Base-by-base conservation (phyloP, 2,888 invertebrate species). In the Ernsta delagoae region DNA sequence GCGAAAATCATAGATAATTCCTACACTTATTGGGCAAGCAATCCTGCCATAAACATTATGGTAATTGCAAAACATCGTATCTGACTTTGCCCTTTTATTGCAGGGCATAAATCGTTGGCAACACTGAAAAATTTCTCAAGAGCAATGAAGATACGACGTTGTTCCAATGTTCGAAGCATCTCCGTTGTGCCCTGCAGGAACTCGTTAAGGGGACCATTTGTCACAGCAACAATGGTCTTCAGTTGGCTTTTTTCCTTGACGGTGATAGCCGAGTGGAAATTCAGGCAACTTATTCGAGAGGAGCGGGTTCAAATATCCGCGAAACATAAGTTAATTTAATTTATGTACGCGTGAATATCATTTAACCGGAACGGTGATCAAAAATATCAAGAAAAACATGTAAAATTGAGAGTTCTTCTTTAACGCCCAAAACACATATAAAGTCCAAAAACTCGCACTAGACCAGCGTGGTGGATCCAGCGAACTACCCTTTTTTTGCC, bases 1-100 rank as follows among this genome's bases (percentile, higher is more conserved):
- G 36, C 57, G 56, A 62, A 59, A 57, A 62, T 59, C 57, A 62
- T 62, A 62, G 67, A 67, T 67, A 57, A 61, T 54, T 56, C 45
- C 64, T 56, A 41, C 67, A 68, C 45, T 54, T 54, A 48, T 56
- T 61, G 56, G 57, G 56, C 45, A 57, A 62, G 61, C 48, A 48
- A 62, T 24, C 54, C n/a, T 36, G 9, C 45, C 62, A 62, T 62
- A 56, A 61, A 62, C 48, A 61, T 67, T 61, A 54, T 12, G 56
- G 56, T 56, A 57, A 57, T 57, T 57, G 57, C 57, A 57, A 57
- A 57, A 54, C 54, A 31, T 34, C 9, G 36, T 57, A 36, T 57
- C 36, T n/a, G 57, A 36, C 34, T 50, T 16, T 53, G 31, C 31
- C 36, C 34, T 57, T 57, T 36, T 31, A 54, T 54, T 54, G n/a